Percentiles rank a stretch among this genome's conserved stretches.
phyloP scores from a whole-genome alignment of 2,113 vertebrate genomes.

The Galbula dea region DNA sequence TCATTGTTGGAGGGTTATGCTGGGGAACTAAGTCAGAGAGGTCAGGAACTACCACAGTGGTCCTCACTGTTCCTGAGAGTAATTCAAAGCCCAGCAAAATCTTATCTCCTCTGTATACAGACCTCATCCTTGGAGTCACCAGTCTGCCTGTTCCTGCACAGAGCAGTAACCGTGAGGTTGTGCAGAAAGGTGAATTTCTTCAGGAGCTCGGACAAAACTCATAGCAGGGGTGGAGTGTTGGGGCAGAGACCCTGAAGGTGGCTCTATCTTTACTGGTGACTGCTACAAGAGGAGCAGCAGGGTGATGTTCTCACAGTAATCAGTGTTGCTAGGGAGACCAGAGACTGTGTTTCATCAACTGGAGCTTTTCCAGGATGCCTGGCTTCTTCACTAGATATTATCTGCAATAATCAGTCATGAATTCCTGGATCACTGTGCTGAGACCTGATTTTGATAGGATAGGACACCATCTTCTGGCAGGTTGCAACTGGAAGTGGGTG shows the following conservation, averaged over 20 bases:
- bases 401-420: conserved; percentile 52
- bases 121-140: rapidly evolving
- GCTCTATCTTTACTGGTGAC: conserved; percentile 29
- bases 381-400: conserved; percentile 35
- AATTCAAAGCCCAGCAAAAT: not conserved
- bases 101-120: not conserved
- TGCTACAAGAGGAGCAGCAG: conserved; percentile 30
- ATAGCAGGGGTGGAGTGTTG: not conserved
- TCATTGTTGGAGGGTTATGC: not conserved
- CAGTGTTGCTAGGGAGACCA: conserved; percentile 43
- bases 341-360: conserved; percentile 40
- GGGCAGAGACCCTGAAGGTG: conserved; percentile 20
- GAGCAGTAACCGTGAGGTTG: rapidly evolving
- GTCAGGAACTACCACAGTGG: not conserved
- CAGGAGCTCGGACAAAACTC: not conserved
- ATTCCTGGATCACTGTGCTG: conserved; percentile 18
- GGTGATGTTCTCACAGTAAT: conserved; percentile 36
- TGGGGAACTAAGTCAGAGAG: not conserved
- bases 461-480: conserved; percentile 63
- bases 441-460: conserved; percentile 54
- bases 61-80: not conserved
- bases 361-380: conserved; percentile 36
- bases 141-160: not conserved
- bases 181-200: not conserved
- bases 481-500: not conserved